A percentile compares a stretch with the other conserved stretches of the same genome.
Conservation (phyloP, 2,888 invertebrate genomes). For the Pasiphila rectangulata region DNA sequence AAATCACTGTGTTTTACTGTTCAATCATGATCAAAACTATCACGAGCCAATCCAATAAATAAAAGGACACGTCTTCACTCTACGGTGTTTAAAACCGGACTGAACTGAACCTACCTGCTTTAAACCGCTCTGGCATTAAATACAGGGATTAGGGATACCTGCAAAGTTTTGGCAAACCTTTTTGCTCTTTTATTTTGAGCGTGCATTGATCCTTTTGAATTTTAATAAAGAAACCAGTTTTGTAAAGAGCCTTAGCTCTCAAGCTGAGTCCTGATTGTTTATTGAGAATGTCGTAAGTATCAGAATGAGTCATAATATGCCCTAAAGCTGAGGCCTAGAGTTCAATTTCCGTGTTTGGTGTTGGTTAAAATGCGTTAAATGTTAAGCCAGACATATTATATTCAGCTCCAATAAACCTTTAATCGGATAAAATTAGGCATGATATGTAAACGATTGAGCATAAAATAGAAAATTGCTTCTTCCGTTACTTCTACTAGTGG, state of each 20-base stretch:
- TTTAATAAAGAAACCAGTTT: slow-evolving; percentile 10
- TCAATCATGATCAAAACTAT: neutral
- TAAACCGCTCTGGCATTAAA: slow-evolving; percentile 2
- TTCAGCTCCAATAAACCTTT: no score
- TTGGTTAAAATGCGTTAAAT: no score
- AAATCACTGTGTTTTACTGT: no score
- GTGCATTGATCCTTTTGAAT: slow-evolving; percentile 12
- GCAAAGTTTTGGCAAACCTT: slow-evolving; percentile 6
- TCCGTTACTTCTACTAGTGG: no score
- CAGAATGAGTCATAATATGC: neutral
- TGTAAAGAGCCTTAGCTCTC: no score
- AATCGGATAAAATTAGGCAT: no score
- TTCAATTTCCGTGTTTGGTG: neutral
- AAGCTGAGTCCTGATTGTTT: neutral
- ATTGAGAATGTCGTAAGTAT: neutral
- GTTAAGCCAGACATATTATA: no score
- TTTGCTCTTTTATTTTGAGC: slow-evolving; percentile 14
- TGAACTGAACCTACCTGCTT: slow-evolving; percentile 1
- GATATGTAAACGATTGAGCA: no score
- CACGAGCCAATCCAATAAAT: neutral
- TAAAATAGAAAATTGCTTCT: no score
- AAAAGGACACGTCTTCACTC: neutral
- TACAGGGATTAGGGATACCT: slow-evolving; percentile 14
- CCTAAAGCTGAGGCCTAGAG: neutral
- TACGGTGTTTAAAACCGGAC: slow-evolving; percentile 1